Evolutionary conservation across 2,888 invertebrate genomes (phyloP).

Genomic region (Morinoia aosen): DNA sequence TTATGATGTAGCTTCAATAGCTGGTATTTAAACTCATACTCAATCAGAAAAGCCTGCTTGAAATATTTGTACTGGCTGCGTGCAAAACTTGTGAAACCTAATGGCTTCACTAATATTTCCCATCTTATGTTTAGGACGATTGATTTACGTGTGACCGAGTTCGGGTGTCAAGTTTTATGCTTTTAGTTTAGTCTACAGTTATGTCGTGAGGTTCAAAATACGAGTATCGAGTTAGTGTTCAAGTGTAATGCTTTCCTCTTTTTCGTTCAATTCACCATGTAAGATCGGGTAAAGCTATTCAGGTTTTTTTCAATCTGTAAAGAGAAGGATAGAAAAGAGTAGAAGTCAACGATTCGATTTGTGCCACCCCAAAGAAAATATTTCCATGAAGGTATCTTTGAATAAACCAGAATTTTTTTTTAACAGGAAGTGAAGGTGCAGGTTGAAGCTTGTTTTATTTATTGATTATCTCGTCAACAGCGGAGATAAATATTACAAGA

Average conservation of each 20-base stretch:
- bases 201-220: background rate
- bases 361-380: background rate
- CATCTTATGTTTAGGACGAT: background rate
- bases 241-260: background rate
- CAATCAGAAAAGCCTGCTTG: background rate
- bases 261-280: background rate
- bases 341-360: background rate
- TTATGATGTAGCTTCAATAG: too few species aligned
- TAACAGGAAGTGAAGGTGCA: background rate
- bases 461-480: background rate
- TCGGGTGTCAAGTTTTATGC: background rate
- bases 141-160: background rate
- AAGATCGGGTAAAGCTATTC: background rate
- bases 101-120: background rate
- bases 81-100: background rate
- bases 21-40: background rate
- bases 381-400: background rate
- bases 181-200: background rate
- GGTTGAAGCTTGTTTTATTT: background rate
- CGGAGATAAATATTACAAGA: background rate
- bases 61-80: background rate
- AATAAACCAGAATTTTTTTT: background rate
- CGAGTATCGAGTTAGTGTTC: background rate
- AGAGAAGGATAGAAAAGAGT: background rate
- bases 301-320: background rate